Conservation (phyloP, 2,888 invertebrate species). For the Ormyrus thymus region DNA sequence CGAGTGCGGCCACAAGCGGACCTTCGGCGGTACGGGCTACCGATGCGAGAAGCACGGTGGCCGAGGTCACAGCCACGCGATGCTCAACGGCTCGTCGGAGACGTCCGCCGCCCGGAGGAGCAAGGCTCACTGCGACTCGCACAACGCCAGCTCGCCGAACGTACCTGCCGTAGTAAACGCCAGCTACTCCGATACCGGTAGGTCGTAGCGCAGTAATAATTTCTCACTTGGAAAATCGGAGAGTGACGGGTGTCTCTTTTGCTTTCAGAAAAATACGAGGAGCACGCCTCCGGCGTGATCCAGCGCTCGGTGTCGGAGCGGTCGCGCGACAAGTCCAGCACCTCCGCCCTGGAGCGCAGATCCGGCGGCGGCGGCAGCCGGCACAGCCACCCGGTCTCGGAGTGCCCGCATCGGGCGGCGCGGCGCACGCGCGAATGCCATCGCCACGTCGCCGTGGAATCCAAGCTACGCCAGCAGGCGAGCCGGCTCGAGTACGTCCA, state of each 20-base stretch:
- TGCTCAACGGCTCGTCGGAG: slow-evolving; percentile 69
- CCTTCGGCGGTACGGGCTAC: slow-evolving; percentile 67
- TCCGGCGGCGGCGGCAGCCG: slow-evolving; percentile 55
- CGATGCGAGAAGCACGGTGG: slow-evolving; percentile 72
- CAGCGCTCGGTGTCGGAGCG: slow-evolving; percentile 76
- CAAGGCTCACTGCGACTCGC: slow-evolving; percentile 65
- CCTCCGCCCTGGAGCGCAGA: slow-evolving; percentile 34
- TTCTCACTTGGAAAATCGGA: neutral
- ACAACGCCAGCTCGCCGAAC: slow-evolving; percentile 72
- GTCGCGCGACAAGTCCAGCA: slow-evolving; percentile 70
- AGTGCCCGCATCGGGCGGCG: slow-evolving; percentile 67
- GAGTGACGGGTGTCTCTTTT: neutral
- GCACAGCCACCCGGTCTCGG: slow-evolving; percentile 61
- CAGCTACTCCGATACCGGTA: slow-evolving; percentile 71
- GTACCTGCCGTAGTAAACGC: slow-evolving; percentile 69
- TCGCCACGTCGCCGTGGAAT: slow-evolving; percentile 63
- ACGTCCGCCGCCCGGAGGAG: slow-evolving; percentile 62
- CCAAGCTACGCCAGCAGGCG: slow-evolving; percentile 69
- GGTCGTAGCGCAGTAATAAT: neutral
- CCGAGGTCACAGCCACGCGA: slow-evolving; percentile 62
- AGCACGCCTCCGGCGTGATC: slow-evolving; percentile 69
- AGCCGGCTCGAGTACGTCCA: slow-evolving; percentile 77
- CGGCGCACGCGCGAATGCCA: slow-evolving; percentile 65
- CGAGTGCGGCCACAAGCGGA: slow-evolving; percentile 69
- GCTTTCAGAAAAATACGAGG: slow-evolving; percentile 69